phyloP scores from a whole-genome alignment of 2,888 invertebrate species.

The Drosophila putrida region DNA sequence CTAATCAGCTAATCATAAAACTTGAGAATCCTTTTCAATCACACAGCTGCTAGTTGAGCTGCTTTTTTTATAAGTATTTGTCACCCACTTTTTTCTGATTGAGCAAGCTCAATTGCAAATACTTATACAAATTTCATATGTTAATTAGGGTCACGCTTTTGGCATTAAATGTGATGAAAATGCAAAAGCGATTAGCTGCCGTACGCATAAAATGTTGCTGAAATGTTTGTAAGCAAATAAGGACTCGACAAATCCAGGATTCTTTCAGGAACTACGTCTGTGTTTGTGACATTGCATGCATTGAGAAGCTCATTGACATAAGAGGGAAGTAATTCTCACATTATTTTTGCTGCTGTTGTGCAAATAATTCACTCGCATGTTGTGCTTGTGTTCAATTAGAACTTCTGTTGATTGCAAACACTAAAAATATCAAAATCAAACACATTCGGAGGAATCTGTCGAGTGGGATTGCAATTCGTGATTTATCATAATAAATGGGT shows the following conservation, averaged over 20 bases:
- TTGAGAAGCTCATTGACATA: conserved; percentile 42
- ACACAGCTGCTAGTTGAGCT: too few species aligned
- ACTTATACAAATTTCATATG: conserved; percentile 58
- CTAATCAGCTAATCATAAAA: too few species aligned
- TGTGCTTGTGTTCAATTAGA: conserved; percentile 76
- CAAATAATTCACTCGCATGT: conserved; percentile 63
- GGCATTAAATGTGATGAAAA: conserved; percentile 72
- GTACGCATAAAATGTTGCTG: conserved; percentile 66
- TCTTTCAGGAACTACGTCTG: conserved; percentile 13
- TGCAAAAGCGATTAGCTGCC: conserved; percentile 74
- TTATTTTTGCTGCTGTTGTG: conserved; percentile 46
- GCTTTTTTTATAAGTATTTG: background rate
- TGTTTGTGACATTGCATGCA: conserved; percentile 53
- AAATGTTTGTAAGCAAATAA: conserved; percentile 76
- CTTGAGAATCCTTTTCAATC: too few species aligned
- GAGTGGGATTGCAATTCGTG: conserved; percentile 43
- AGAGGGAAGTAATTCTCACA: background rate
- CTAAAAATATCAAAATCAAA: conserved; percentile 77
- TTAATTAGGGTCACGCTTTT: conserved; percentile 78
- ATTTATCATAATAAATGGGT: conserved; percentile 81
- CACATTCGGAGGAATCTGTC: conserved; percentile 16
- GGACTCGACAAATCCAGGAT: conserved; percentile 14
- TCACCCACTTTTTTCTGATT: background rate
- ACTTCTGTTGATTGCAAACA: conserved; percentile 69
- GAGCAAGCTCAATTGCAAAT: background rate